These are phyloP conservation scores for Spodoptera exigua DNA, from an alignment of 2,888 invertebrate species.

Conservation along the genomic window DNA sequence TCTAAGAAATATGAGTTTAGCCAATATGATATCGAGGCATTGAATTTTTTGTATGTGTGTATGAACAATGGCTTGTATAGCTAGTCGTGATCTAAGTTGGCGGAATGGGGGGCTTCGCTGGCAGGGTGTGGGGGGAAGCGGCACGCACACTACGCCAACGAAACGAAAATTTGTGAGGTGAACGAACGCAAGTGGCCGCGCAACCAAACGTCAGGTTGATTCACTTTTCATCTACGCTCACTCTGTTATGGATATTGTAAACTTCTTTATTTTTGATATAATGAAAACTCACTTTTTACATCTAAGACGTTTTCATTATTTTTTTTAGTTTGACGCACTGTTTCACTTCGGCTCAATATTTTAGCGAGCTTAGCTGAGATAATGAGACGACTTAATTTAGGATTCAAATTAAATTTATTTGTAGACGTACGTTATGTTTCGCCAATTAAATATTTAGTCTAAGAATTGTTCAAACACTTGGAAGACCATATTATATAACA, in stretches of 20 bases:
- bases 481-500: no score
- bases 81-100: slow-evolving; percentile 81
- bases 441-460: no score
- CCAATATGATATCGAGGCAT: slow-evolving; percentile 51
- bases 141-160: slow-evolving; percentile 82
- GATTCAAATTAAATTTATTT: neutral
- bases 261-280: slow-evolving; percentile 72
- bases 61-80: slow-evolving; percentile 69
- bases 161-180: slow-evolving; percentile 89
- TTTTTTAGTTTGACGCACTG: slow-evolving; percentile 36
- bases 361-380: slow-evolving; percentile 1
- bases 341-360: slow-evolving; percentile 15
- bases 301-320: slow-evolving; percentile 44
- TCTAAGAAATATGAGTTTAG: slow-evolving; percentile 56
- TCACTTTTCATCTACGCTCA: slow-evolving; percentile 88
- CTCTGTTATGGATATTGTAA: slow-evolving; percentile 74
- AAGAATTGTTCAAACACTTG: no score
- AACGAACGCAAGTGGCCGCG: slow-evolving; percentile 87
- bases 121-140: slow-evolving; percentile 60
- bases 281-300: slow-evolving; percentile 75
- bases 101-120: slow-evolving; percentile 71
- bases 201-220: slow-evolving; percentile 86
- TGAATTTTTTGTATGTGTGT: slow-evolving; percentile 64
- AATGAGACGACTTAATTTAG: neutral
- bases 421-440: no score